Evolutionary conservation across 2,888 invertebrate genomes (phyloP).

Genomic region (Meiosimyza decipiens): DNA sequence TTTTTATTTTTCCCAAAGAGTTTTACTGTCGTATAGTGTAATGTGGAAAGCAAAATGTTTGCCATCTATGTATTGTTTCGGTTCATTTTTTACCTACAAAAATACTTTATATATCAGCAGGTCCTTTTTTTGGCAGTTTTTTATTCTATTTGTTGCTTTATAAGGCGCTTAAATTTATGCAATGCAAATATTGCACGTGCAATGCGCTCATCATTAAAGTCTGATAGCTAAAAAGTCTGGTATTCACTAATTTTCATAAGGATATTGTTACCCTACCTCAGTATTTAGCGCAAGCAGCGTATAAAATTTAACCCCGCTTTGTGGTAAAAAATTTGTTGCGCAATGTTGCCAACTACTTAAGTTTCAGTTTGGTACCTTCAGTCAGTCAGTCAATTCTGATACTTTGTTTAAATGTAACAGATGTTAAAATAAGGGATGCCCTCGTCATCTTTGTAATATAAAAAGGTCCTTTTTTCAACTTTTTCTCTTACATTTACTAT

Average conservation of each 20-base stretch:
- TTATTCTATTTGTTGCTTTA: slow-evolving; percentile 16
- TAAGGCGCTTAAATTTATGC: slow-evolving; percentile 41
- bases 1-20: no score
- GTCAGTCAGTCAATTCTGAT: not conserved
- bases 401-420: slow-evolving; percentile 50
- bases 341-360: slow-evolving; percentile 17
- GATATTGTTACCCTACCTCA: slow-evolving; percentile 19
- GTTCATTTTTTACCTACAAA: no score
- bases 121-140: slow-evolving; percentile 18
- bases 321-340: slow-evolving; percentile 1
- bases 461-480: not conserved
- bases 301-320: slow-evolving; percentile 32
- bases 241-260: slow-evolving; percentile 29
- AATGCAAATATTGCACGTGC: slow-evolving; percentile 44
- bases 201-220: slow-evolving; percentile 22
- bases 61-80: slow-evolving; percentile 10
- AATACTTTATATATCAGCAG: not conserved
- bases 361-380: not conserved
- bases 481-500: not conserved
- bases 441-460: slow-evolving; percentile 34
- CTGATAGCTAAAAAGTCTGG: not conserved
- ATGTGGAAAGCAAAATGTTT: not conserved
- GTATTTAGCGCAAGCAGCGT: not conserved
- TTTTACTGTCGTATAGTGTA: not conserved
- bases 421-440: slow-evolving; percentile 60